Base-by-base conservation (phyloP, 2,888 invertebrate genomes). In the Melinaea marsaeus region DNA sequence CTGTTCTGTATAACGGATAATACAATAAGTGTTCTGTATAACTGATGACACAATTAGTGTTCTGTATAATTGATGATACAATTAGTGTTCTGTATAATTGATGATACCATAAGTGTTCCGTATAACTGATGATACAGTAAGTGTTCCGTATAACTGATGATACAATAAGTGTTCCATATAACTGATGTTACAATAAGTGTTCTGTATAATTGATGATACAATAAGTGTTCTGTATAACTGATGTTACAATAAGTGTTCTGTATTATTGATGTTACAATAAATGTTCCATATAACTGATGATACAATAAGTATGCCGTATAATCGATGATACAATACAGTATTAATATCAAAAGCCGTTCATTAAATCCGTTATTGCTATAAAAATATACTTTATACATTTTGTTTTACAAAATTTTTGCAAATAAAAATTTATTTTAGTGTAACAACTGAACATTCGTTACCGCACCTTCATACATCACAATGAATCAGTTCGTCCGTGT, bases 371-470 rank as follows among this genome's bases (percentile, higher is more conserved):
- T 42, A 42, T 32, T 11, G 51, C 51, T 51, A 51, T 51, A 51
- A 51, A 51, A 51, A 51, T 51, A 51, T 51, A 51, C 32, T 51
- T 32, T 51, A 32, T 32, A 51, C 11, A 32, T 32, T 32, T 51
- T 51, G 42, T 32, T 32, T 32, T 32, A 51, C 22, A 51, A 51
- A 51, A 51, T 32, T 32, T 6, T 51, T 7, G 51, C 51, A 51
- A 32, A 51, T 3, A 32, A 51, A 32, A 32, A 32, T 32, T 51
- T 32, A 22, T 32, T 51, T 22, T 22, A 4, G 32, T 51, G 4
- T 6, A 13, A 51, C 32, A 13, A 5, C 13, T 5, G 13, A 48
- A 48, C 5, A 13, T 13, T 5, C n/a, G 22, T 13, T 22, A 48
- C 48, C 22, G 48, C 48, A 48, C 48, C 48, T 4, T 48, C 6